Base-by-base conservation (phyloP, 2,113 vertebrate species). In the Amblyopsis rosae region DNA sequence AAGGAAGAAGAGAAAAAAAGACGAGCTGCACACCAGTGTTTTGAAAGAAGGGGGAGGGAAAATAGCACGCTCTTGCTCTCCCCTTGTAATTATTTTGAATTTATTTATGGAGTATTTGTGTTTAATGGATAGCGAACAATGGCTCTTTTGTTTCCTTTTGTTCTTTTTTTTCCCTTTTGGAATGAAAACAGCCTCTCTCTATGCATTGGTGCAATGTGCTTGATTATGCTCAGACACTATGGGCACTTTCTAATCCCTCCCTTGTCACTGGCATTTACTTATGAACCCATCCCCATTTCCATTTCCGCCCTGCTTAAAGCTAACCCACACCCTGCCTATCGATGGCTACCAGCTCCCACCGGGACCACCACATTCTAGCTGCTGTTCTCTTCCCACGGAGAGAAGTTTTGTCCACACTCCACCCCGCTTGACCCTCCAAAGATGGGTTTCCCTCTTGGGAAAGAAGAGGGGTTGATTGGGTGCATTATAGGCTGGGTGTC, bases 201-300 rank as follows among this genome's bases (percentile, higher is more conserved):
- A 69, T 77, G 65, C 85, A 89, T 85, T 82, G 77, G 80, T 89
- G 83, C 86, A 86, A 89, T 75, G 72, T 92, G 88, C 86, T 87
- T 90, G 88, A 89, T 72, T 74, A 82, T 84, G 85, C 84, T 70
- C 73, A 86, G 77, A 87, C 69, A 87, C 69, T 74, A 65, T 63
- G 71, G 79, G 82, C 83, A 88, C 86, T 83, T 65, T 86, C 86
- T 86, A 85, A 90, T 90, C 91, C 89, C 89, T 87, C 84, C 89
- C 84, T 81, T 86, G 92, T 93, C 93, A 91, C 86, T 90, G 88
- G 88, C 91, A 92, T 94, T 94, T 94, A 94, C 92, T 94, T 88
- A 90, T 92, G 89, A 92, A 87, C 82, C 83, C 81, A 86, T 84
- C 81, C 72, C 80, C 85, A 86, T 84, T 73, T 72, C 83, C 86